Evolutionary conservation across 1,140 invertebrate species (phyloP), one percentile per base, ranked within the genome.

Genomic region (Eueides isabella): DNA sequence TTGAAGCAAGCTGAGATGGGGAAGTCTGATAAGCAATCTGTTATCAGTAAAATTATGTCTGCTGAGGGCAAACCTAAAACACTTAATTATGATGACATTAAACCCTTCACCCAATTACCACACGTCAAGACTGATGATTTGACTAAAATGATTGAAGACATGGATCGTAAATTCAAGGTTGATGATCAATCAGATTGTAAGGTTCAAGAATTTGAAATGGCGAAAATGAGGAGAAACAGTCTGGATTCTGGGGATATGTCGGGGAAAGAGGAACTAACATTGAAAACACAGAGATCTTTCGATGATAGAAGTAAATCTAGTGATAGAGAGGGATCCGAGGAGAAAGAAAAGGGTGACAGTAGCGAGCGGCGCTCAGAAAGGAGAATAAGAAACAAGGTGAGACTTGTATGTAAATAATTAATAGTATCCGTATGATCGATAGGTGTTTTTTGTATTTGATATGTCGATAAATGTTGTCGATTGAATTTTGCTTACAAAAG

Each of bases 351-450:
- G 74, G 83, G 90, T 31, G 94, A 95, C 61, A 87, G 94, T 65
- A 93, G 91, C 48, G 95, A 96, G 81, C 94, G 94, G 23, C 92
- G 95, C 35, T 82, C 94, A 26, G 95, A 95, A 82, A 93, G 95
- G 70, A 94, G 95, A 79, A 96, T 96, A 83, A 93, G 95, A 81
- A 96, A 96, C 85, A 96, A 96, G 93, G 95, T 96, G 89, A 76
- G 35, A 38, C 14, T 38, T 38, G 35, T 38, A 38, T 38, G 35
- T 38, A 38, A 38, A 38, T 38, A 16, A 0, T 16, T 38, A n/a
- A n/a, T n/a, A n/a, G n/a, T n/a, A n/a, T n/a, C n/a, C n/a, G n/a
- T n/a, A n/a, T n/a, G n/a, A n/a, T n/a, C n/a, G n/a, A n/a, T n/a
- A n/a, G n/a, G n/a, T n/a, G n/a, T n/a, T n/a, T n/a, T n/a, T n/a